Base-by-base conservation (phyloP, 2,888 invertebrate species). In the Hartigia nigra region DNA sequence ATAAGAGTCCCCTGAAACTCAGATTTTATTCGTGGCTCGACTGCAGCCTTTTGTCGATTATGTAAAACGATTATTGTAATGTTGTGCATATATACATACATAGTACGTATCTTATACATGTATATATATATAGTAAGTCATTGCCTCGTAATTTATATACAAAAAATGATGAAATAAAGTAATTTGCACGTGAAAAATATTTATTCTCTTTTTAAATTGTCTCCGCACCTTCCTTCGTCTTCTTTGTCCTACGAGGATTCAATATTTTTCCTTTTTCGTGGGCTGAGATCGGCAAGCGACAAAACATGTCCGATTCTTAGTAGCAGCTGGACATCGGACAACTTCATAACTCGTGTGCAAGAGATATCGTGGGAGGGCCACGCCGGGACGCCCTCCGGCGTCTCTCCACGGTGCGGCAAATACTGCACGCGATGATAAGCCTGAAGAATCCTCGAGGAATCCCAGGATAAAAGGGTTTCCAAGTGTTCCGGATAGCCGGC, bases 351-450 rank as follows among this genome's bases (percentile, higher is more conserved):
- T 90, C 86, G 84, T 84, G 77, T 72, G 69, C 82, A 80, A 79
- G 82, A 83, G 84, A 87, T 88, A 87, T 87, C 88, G 89, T 87
- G 87, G 88, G 89, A 90, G 88, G 88, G 85, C 87, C 36, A 55
- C 76, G 75, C 84, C 79, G 83, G 82, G 81, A 80, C 83, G 75
- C 55, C 55, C 55, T 55, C 55, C 55, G 55, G 55, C 55, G 35
- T 70, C 76, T 78, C 75, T 77, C 77, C 80, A 77, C 75, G 78
- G 77, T 81, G 80, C 80, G 81, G 78, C 84, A 81, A 84, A 83
- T 81, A 82, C 83, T 88, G 87, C 88, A 87, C 87, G 87, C 87
- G 86, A 87, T 86, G 89, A 90, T 90, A 89, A 90, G 37, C 74
- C 74, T 86, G 84, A 77, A 78, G 87, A 89, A 89, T 88, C 85